These are phyloP conservation scores for Phalacrocorax aristotelis DNA, from an alignment of 2,113 vertebrate species.

Conservation along the genomic window DNA sequence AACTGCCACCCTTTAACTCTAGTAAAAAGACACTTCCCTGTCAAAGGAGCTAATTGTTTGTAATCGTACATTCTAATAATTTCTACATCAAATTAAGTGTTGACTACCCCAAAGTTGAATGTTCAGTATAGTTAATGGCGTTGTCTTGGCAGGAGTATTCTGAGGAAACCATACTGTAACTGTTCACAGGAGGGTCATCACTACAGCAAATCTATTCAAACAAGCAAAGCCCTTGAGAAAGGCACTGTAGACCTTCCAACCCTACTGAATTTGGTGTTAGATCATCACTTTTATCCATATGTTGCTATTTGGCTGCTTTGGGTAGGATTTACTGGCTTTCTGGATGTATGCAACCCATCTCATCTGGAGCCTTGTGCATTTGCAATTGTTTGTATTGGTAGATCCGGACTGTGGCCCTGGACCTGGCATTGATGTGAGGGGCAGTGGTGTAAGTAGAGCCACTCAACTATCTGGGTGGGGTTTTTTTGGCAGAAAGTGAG, in stretches of 20 bases:
- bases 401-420: neutral
- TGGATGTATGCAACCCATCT: neutral
- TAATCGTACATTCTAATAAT: neutral
- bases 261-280: neutral
- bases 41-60: neutral
- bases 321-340: neutral
- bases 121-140: neutral
- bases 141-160: neutral
- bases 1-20: neutral
- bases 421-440: too few relatives aligned
- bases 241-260: neutral
- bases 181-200: neutral
- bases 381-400: neutral
- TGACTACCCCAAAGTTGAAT: neutral
- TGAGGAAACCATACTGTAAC: neutral
- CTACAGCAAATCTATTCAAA: neutral
- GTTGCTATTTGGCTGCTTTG: neutral
- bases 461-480: accelerated
- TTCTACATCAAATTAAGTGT: neutral
- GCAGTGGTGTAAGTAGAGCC: neutral
- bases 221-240: neutral
- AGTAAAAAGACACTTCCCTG: neutral
- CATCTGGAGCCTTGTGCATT: neutral
- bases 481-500: neutral
- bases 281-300: neutral